Percentiles rank a stretch among this genome's conserved stretches.
phyloP scores from a whole-genome alignment of 2,888 invertebrate species.

The Clusia tigrina region DNA sequence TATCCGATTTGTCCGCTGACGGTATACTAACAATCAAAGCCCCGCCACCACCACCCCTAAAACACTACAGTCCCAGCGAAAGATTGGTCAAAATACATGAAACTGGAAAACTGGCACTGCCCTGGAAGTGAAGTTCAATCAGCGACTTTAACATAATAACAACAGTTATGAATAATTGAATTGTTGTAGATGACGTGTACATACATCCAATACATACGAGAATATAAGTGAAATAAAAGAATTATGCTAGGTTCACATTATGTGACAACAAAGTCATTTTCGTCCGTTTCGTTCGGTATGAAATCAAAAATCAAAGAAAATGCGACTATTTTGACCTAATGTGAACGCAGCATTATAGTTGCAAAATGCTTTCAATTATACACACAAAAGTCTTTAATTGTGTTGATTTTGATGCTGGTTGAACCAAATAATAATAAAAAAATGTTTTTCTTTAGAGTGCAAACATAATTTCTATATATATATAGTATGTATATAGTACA shows the following conservation, averaged over 20 bases:
- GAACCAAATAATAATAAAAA: slow-evolving; percentile 1
- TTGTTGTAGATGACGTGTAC: no score
- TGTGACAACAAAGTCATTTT: no score
- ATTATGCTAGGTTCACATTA: no score
- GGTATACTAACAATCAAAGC: slow-evolving; percentile 76
- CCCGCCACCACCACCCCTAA: slow-evolving; percentile 66
- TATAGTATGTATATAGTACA: no score
- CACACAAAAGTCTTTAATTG: not conserved
- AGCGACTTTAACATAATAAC: no score
- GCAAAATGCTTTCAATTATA: not conserved
- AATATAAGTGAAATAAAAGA: no score
- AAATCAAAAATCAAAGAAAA: no score
- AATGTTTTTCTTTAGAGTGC: not conserved
- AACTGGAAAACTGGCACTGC: slow-evolving; percentile 66
- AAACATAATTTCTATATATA: not conserved
- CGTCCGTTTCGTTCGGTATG: no score
- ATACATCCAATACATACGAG: no score
- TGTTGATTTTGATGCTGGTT: no score
- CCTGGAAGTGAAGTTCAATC: slow-evolving; percentile 52
- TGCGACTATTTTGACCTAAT: not conserved
- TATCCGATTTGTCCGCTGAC: slow-evolving; percentile 77
- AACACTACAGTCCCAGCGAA: slow-evolving; percentile 49
- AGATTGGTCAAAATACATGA: slow-evolving; percentile 69
- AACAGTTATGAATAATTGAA: no score
- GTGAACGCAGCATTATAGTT: not conserved